Evolutionary conservation across 1,140 invertebrate species (phyloP), one percentile per base, ranked within the genome.

Genomic region (Tetragnatha versicolor): DNA sequence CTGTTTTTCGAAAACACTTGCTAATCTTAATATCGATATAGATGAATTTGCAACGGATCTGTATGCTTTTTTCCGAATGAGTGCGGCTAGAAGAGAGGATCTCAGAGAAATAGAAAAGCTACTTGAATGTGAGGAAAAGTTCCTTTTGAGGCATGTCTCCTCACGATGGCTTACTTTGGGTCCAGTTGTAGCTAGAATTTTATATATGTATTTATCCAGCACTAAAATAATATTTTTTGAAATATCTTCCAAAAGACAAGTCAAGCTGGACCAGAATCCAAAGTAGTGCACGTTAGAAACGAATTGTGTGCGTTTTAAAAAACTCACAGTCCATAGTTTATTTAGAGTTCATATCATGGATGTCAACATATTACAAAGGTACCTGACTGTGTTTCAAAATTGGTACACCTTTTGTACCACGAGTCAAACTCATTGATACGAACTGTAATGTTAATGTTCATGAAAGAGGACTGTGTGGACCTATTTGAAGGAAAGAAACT

Each of bases 31-130:
- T n/a, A 14, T 65, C 3, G 61, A 65, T 42, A 42, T 42, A 9
- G 61, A 65, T 42, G 33, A 65, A 65, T 65, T 65, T 42, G 33
- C 33, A 27, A 20, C n/a, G 12, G 61, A 65, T 42, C 29, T 65
- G 14, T 65, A 39, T 65, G 10, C 12, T 1, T 65, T 65, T 42
- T 65, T 65, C 42, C 37, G 25, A 25, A 10, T 10, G 6, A 65
- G 61, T 42, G 12, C 61, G 42, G 61, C 61, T 6, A n/a, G 61
- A 39, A 6, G 61, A 22, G 61, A 37, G 25, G 61, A 65, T 42
- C 42, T 65, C 5, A 37, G 25, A 42, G 27, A 65, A 25, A n/a
- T 65, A 14, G 14, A n/a, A 42, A 42, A 42, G 29, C 4, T 65
- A 9, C 14, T 65, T 4, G 31, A 65, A 9, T 65, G 61, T 65